Conservation (phyloP, 2,113 vertebrate genomes). For the Phasianus colchicus region DNA sequence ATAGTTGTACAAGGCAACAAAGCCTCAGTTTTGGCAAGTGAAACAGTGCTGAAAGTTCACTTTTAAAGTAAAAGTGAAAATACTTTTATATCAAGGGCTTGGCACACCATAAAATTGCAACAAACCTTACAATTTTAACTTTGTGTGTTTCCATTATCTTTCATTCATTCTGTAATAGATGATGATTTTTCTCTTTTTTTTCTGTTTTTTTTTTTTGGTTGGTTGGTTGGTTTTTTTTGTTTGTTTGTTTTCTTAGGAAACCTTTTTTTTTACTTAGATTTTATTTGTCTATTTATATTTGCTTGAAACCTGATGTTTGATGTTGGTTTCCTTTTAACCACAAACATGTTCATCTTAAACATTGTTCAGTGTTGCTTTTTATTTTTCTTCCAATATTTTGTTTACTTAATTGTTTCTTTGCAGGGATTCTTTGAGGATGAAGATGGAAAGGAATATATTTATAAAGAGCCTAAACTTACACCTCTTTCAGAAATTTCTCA, state of each 20-base stretch:
- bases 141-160: constrained; percentile 63
- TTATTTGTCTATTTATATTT: constrained; percentile 33
- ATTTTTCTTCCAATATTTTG: constrained; percentile 3
- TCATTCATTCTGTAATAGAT: neutral
- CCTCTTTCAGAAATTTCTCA: constrained; percentile 97
- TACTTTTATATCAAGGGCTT: constrained; percentile 15
- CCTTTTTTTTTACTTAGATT: constrained; percentile 18
- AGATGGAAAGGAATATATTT: constrained; percentile 98
- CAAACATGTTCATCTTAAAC: neutral
- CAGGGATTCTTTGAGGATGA: constrained; percentile 98
- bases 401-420: neutral
- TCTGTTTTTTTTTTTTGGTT: neutral
- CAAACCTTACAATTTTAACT: constrained; percentile 16
- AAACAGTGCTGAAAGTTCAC: constrained; percentile 75
- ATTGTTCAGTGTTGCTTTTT: neutral
- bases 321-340: constrained; percentile 40
- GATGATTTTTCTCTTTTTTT: neutral
- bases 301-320: constrained; percentile 52
- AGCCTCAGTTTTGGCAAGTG: constrained; percentile 70
- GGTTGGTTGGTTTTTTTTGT: too few species aligned
- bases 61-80: constrained; percentile 51
- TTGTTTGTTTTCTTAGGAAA: constrained; percentile 23
- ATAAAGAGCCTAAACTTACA: constrained; percentile 98
- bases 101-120: constrained; percentile 42
- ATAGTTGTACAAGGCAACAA: neutral